Conservation (phyloP, 2,113 vertebrate genomes). For the Acanthochromis polyacanthus region DNA sequence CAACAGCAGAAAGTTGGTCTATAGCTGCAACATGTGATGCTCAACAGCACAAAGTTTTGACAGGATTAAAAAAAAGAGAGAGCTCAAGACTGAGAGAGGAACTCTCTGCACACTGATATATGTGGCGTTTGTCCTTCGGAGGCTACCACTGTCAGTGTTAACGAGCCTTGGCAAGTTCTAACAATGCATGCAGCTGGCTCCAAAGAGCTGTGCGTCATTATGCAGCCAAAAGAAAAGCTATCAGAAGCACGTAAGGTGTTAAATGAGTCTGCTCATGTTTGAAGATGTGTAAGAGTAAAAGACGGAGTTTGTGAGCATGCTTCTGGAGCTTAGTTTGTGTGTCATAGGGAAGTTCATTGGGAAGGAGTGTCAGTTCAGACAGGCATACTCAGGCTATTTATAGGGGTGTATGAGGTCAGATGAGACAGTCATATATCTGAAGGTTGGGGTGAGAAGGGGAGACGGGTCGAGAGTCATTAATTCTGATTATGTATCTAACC, state of each 20-base stretch:
- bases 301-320: slow-evolving; percentile 25
- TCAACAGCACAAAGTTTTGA: slow-evolving; percentile 76
- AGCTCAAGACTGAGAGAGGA: slow-evolving; percentile 44
- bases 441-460: slow-evolving; percentile 82
- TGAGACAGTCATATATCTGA: slow-evolving; percentile 92
- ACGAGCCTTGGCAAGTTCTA: slow-evolving; percentile 86
- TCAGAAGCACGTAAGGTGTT: slow-evolving; percentile 72
- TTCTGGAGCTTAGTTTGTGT: slow-evolving; percentile 33
- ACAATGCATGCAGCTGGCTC: slow-evolving; percentile 86
- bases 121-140: slow-evolving; percentile 87
- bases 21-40: slow-evolving; percentile 79
- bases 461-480: slow-evolving; percentile 89
- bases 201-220: slow-evolving; percentile 81
- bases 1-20: slow-evolving; percentile 77
- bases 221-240: slow-evolving; percentile 74
- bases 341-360: slow-evolving; percentile 42
- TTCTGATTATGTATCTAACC: slow-evolving; percentile 97
- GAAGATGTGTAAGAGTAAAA: slow-evolving; percentile 45
- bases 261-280: slow-evolving; percentile 76
- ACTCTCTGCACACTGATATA: slow-evolving; percentile 74
- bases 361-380: slow-evolving; percentile 82
- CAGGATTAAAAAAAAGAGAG: slow-evolving; percentile 83
- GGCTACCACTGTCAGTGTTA: slow-evolving; percentile 86
- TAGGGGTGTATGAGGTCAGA: slow-evolving; percentile 91
- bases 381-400: slow-evolving; percentile 90